These are phyloP conservation scores for Cephus pygmeus DNA, from an alignment of 2,888 invertebrate genomes.

Conservation along the genomic window DNA sequence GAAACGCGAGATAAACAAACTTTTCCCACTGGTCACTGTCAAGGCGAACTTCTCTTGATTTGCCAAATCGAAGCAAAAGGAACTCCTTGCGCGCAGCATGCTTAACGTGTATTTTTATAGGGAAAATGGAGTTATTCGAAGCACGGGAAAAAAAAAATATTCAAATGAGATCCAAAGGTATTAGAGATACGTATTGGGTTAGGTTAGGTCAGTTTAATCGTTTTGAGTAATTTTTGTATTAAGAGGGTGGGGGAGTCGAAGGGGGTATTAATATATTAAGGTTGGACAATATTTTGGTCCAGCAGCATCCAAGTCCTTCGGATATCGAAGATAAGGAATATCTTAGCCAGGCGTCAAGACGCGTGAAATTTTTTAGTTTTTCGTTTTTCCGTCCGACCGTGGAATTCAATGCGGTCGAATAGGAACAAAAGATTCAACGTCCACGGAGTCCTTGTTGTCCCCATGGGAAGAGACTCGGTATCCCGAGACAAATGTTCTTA, in stretches of 20 bases:
- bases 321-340: neutral
- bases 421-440: neutral
- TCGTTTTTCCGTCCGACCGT: neutral
- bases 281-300: neutral
- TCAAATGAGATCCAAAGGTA: neutral
- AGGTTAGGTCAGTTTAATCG: neutral
- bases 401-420: neutral
- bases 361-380: neutral
- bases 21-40: slow-evolving; percentile 21
- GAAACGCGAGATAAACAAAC: slow-evolving; percentile 4
- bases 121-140: neutral
- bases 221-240: neutral
- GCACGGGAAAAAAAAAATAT: neutral
- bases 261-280: too few relatives aligned
- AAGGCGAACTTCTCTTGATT: slow-evolving; percentile 10
- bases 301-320: neutral
- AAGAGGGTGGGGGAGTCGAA: fast-evolving
- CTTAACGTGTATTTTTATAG: too few relatives aligned
- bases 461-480: neutral
- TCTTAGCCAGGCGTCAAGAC: neutral
- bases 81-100: neutral
- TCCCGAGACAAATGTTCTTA: neutral
- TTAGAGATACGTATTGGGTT: neutral
- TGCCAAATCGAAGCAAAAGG: neutral
- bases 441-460: neutral